Evolutionary conservation across 2,113 vertebrate species (phyloP).

Genomic region (Galemys pyrenaicus): DNA sequence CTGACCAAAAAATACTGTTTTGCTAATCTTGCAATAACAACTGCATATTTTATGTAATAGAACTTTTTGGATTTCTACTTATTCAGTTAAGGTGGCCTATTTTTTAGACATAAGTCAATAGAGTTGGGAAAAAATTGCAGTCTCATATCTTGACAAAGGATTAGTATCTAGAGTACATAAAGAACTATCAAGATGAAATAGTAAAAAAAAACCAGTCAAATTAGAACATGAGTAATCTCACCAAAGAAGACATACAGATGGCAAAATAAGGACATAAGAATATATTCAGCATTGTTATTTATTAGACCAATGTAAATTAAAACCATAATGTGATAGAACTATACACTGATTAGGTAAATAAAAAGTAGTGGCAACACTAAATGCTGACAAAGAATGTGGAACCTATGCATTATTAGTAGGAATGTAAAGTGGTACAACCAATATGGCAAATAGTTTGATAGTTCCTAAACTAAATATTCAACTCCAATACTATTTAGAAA

Average conservation of each 20-base stretch:
- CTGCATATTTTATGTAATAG: not conserved
- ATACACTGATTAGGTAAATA: not conserved
- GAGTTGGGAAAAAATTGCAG: not conserved
- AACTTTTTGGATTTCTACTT: not conserved
- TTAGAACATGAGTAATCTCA: not conserved
- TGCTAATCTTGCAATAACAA: conserved; percentile 5
- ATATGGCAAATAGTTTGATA: not conserved
- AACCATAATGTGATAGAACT: not conserved
- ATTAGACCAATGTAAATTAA: not conserved
- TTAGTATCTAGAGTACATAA: not conserved
- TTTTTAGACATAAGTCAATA: not conserved
- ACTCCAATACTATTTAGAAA: not conserved
- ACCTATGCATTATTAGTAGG: not conserved
- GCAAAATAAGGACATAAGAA: not conserved
- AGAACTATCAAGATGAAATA: not conserved
- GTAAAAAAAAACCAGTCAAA: not conserved
- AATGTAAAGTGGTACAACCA: not conserved
- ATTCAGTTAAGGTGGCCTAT: not conserved
- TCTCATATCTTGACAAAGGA: not conserved
- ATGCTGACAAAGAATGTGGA: not conserved
- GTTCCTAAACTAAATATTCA: not conserved
- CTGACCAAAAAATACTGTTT: not conserved
- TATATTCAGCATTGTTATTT: not conserved
- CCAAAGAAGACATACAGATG: not conserved
- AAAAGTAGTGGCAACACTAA: not conserved